These are phyloP conservation scores for Epinephelus malabaricus DNA, from an alignment of 2,797 vertebrate genomes.

Conservation along the genomic window DNA sequence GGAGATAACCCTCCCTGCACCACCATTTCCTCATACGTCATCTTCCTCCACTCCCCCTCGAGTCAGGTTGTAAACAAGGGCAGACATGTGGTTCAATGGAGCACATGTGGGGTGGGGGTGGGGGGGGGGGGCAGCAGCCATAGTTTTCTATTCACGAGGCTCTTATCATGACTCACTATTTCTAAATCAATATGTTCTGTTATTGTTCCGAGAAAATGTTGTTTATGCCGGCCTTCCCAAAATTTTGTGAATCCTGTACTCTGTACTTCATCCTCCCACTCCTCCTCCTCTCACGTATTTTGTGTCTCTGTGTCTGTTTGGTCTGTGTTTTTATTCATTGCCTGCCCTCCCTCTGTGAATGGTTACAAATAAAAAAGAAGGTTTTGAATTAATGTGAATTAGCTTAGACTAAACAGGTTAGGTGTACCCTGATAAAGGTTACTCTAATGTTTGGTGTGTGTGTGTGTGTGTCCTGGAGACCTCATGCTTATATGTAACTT, in stretches of 20 bases:
- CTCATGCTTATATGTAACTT: no score
- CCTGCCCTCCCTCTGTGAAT: not conserved
- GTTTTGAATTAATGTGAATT: not conserved
- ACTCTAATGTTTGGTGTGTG: not conserved
- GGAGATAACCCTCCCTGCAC: conserved; percentile 61
- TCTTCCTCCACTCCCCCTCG: conserved; percentile 39
- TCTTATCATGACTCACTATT: conserved; percentile 37
- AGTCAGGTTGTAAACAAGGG: conserved; percentile 80
- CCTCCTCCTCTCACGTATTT: not conserved
- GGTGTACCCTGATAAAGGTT: not conserved
- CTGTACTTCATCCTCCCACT: not conserved
- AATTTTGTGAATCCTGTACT: not conserved
- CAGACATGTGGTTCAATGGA: conserved; percentile 68
- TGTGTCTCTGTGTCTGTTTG: not conserved
- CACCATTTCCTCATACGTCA: conserved; percentile 77
- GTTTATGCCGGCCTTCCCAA: not conserved
- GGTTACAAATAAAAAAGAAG: no score
- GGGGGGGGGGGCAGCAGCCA: not conserved
- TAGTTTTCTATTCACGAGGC: no score
- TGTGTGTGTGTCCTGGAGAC: no score
- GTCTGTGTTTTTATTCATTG: not conserved
- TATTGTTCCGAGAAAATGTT: conserved; percentile 35
- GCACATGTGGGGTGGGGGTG: conserved; percentile 60
- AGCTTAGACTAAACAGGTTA: not conserved
- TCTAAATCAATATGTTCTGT: conserved; percentile 37